A percentile compares a stretch with the other conserved stretches of the same genome.
Conservation (phyloP, 2,888 invertebrate genomes). For the Phanerotoma sp. region DNA sequence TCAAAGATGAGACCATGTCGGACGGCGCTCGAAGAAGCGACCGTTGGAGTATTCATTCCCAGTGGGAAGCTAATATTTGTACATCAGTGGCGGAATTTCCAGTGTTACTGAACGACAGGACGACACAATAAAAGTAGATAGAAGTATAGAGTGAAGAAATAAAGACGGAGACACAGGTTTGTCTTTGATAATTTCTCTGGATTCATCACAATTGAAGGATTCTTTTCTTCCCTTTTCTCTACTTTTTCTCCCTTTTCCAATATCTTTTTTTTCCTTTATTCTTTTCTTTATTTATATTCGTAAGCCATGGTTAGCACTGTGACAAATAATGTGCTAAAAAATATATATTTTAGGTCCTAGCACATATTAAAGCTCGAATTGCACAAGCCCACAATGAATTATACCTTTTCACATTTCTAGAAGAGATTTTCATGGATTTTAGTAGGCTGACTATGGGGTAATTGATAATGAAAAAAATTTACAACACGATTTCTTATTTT, state of each 20-base stretch:
- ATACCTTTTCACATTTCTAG: too few species aligned
- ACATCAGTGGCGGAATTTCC: slow-evolving; percentile 24
- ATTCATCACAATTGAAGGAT: slow-evolving; percentile 4
- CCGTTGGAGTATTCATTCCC: slow-evolving; percentile 27
- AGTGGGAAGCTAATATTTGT: slow-evolving; percentile 32
- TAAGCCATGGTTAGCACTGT: too few species aligned
- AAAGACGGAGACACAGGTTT: background rate
- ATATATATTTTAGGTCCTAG: too few species aligned
- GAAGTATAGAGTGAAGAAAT: slow-evolving; percentile 2
- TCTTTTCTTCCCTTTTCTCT: background rate
- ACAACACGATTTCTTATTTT: too few species aligned
- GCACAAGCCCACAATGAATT: too few species aligned
- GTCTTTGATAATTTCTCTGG: background rate
- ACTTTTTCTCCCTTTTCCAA: slow-evolving; percentile 9
- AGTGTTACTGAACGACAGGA: slow-evolving; percentile 8
- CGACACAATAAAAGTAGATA: background rate
- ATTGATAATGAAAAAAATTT: too few species aligned
- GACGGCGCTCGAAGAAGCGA: slow-evolving; percentile 28
- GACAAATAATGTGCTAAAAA: too few species aligned
- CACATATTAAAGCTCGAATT: too few species aligned
- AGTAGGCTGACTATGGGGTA: too few species aligned
- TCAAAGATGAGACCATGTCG: slow-evolving; percentile 29
- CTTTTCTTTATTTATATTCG: too few species aligned
- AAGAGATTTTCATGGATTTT: too few species aligned
- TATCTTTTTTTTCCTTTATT: slow-evolving; percentile 7